A percentile compares a stretch with the other conserved stretches of the same genome.
phyloP scores from a whole-genome alignment of 2,888 invertebrate species.

The Junonia oenone region DNA sequence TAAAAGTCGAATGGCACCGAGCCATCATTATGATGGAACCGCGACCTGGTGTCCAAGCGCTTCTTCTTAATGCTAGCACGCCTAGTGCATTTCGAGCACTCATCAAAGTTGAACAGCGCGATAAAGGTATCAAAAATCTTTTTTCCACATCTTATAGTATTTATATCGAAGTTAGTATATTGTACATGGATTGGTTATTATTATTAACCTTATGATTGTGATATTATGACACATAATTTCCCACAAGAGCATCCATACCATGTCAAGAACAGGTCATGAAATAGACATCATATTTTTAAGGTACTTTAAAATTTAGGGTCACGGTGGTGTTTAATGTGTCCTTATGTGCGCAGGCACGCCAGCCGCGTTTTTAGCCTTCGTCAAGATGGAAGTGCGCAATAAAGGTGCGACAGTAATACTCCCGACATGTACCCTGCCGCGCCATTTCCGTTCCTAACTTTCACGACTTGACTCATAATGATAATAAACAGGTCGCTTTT shows the following conservation, averaged over 20 bases:
- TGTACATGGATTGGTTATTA: neutral
- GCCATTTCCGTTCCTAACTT: conserved; percentile 71
- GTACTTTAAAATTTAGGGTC: neutral
- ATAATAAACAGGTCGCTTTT: conserved; percentile 68
- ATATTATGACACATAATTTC: neutral
- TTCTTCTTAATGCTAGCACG: conserved; percentile 47
- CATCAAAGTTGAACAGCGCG: conserved; percentile 41
- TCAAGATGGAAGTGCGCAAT: conserved; percentile 43
- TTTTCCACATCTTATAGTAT: neutral
- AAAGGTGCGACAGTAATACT: conserved; percentile 45
- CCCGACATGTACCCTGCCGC: conserved; percentile 41
- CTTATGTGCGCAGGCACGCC: conserved; percentile 13
- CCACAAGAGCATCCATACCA: neutral
- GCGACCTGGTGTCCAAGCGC: conserved; percentile 48
- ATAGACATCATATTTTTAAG: neutral
- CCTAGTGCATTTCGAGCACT: conserved; percentile 56
- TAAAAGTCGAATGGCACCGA: conserved; percentile 50
- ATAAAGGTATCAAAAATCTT: conserved; percentile 27
- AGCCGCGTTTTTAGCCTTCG: conserved; percentile 31
- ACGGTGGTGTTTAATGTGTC: conserved; percentile 5
- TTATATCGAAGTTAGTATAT: neutral
- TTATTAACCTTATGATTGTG: neutral
- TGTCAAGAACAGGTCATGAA: neutral
- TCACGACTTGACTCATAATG: conserved; percentile 65
- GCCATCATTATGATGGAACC: conserved; percentile 58